Base-by-base conservation (phyloP, 1,140 invertebrate genomes). In the Samia ricini region DNA sequence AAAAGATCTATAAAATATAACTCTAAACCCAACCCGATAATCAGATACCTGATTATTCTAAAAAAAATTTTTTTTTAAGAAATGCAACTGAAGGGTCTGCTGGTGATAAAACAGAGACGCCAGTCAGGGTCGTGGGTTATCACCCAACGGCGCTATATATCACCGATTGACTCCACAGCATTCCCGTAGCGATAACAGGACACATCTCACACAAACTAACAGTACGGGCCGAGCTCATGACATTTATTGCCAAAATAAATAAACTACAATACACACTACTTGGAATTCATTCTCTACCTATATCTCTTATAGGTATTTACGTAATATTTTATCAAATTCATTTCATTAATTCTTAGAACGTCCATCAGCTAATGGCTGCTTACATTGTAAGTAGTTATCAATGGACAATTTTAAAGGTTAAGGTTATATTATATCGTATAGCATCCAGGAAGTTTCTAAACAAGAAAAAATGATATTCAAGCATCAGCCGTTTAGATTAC, bases 231-330 rank as follows among this genome's bases (percentile, higher is more conserved):
- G 4, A 15, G 15, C 33, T 15, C 33, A 15, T 42, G 33, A 42
- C 33, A 42, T 42, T 42, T 42, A 42, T 42, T 42, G 33, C 33
- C 33, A 42, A 42, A 42, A 42, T 42, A 42, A 42, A 42, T 42
- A 42, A n/a, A 42, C 10, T 29, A 42, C 33, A 42, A 2, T 42
- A 42, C 33, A 42, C 33, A 15, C 1, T 42, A 42, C 33, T 42
- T 4, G 33, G 33, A 42, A 42, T 12, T 15, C 33, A 15, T 15
- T 42, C 33, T 42, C 12, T 15, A 12, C 12, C 1, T 42, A 8
- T 3, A 3, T 8, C 3, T 15, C 12, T 42, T 1, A 42, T 36
- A 36, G 12, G 33, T 36, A 12, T 36, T n/a, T n/a, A n/a, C 33
- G 33, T 15, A 42, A 3, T 26, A 10, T n/a, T n/a, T n/a, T 42